Evolutionary conservation across 2,113 vertebrate species (phyloP).

Genomic region (Alectura lathami): DNA sequence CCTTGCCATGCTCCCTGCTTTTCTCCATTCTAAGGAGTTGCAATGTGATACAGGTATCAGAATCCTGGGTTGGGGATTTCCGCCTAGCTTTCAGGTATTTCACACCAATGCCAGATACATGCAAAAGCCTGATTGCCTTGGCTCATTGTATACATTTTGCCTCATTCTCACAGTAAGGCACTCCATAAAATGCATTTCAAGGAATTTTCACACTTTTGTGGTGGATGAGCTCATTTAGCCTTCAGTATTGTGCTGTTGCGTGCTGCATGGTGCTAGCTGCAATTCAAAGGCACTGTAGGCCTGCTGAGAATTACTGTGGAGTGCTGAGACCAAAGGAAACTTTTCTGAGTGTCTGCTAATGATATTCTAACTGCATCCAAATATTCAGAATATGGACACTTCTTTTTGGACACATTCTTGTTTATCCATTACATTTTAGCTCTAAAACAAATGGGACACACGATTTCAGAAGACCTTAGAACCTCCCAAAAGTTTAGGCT

Average conservation of each 20-base stretch:
- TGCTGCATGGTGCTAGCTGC: neutral
- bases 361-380: neutral
- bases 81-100: neutral
- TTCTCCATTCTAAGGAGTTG: neutral
- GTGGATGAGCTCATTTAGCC: neutral
- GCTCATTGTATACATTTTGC: neutral
- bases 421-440: neutral
- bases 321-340: neutral
- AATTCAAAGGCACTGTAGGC: neutral
- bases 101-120: neutral
- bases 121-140: neutral
- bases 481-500: neutral
- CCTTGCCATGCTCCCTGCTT: neutral
- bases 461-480: neutral
- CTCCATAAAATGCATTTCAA: neutral
- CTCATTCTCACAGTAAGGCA: neutral
- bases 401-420: neutral
- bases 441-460: neutral
- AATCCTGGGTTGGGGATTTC: neutral
- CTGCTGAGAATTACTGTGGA: neutral
- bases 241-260: neutral
- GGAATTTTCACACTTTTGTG: neutral
- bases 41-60: neutral
- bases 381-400: neutral
- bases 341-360: conserved; percentile 4